Base-by-base conservation (phyloP, 2,888 invertebrate genomes). In the Tachina fera region DNA sequence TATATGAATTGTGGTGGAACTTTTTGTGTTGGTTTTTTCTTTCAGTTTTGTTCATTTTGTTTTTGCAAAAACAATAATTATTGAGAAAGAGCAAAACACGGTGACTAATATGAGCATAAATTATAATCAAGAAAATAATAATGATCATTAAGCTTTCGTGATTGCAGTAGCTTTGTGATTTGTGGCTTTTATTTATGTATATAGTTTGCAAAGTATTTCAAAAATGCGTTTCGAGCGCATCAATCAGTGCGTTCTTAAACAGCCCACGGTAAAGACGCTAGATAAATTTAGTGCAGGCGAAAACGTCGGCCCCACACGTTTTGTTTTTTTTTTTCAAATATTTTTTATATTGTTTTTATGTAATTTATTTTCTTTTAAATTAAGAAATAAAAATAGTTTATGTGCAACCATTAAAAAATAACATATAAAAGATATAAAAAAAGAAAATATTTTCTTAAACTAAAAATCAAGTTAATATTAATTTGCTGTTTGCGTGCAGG, bases 231-330 rank as follows among this genome's bases (percentile, higher is more conserved):
- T 56, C 43, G 19, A 72, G 41, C 19, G 14, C 77, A 83, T 83
- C 86, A 86, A 79, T 86, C 86, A 86, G 83, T 86, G 86, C 83
- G 86, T 86, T 86, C 65, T 76, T 67, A 71, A 83, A 72, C 75
- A 63, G 86, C 83, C 86, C 79, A 76, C 86, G 75, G 86, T 79
- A 71, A 86, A 68, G 71, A 83, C 71, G 4, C 19, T 0, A 11
- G n/a, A 47, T n/a, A 67, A 14, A n/a, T 16, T 1, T 47, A 9
- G 5, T 47, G 3, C 3, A 39, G 22, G n/a, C 13, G 31, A 43
- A 63, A 43, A 60, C 51, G 77, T 67, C 51, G n/a, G 58, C 76
- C 71, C 67, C n/a, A n/a, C n/a, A n/a, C n/a, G n/a, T n/a, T n/a
- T 58, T 31, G 67, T 68, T 45, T n/a, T 63, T 43, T 45, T 45